A percentile compares a stretch with the other conserved stretches of the same genome.
Conservation (phyloP, 2,113 vertebrate genomes). For the Ctenomys sociabilis region DNA sequence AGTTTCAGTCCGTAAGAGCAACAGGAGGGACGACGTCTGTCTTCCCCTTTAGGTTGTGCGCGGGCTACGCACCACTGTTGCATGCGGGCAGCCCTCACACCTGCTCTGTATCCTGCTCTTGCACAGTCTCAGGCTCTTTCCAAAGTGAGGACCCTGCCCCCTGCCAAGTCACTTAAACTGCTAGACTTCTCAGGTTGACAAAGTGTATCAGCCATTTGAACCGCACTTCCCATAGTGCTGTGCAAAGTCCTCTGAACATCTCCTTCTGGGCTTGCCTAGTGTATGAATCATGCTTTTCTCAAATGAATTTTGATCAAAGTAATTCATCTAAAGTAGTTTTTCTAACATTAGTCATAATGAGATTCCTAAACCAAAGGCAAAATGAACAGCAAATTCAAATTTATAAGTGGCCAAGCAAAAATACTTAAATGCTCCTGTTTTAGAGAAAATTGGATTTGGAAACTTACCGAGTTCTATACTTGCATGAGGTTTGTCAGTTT, state of each 20-base stretch:
- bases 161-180: no score
- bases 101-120: no score
- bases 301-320: background rate
- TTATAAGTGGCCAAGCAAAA: background rate
- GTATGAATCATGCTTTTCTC: background rate
- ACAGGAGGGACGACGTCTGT: no score
- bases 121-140: no score
- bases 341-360: background rate
- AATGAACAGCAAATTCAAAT: background rate
- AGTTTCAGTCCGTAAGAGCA: no score
- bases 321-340: background rate
- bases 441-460: background rate
- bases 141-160: no score
- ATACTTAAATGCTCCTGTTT: background rate
- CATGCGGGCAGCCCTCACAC: no score
- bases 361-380: background rate
- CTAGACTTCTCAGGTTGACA: no score
- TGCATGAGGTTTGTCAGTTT: background rate
- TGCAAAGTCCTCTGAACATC: background rate
- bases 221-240: background rate
- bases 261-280: background rate
- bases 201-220: no score
- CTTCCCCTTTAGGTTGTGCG: no score
- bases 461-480: background rate
- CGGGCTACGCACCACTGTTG: no score